These are phyloP conservation scores for Dichetophora obliterata DNA, from an alignment of 2,888 invertebrate genomes.

Conservation along the genomic window DNA sequence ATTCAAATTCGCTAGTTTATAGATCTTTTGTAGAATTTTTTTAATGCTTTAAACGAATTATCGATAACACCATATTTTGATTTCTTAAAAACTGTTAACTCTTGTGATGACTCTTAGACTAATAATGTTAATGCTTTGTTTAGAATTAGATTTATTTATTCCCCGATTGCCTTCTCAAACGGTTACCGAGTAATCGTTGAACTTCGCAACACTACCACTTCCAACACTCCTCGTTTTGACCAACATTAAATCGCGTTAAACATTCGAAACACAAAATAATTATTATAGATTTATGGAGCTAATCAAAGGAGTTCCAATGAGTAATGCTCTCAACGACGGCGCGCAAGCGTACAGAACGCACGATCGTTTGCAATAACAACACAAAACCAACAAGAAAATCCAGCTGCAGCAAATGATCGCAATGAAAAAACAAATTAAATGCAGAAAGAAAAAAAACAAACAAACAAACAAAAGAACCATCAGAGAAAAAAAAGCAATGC, in stretches of 20 bases:
- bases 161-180: no score
- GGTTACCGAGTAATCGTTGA: background rate
- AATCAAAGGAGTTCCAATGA: constrained; percentile 30
- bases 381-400: constrained; percentile 45
- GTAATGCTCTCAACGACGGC: constrained; percentile 23
- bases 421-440: constrained; percentile 25
- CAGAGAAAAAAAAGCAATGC: background rate
- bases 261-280: constrained; percentile 19
- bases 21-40: no score
- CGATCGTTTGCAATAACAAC: background rate
- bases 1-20: no score
- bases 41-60: no score
- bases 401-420: constrained; percentile 39
- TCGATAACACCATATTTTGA: no score
- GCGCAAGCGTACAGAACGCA: constrained; percentile 18
- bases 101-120: no score
- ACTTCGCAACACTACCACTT: background rate
- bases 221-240: background rate
- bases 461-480: background rate
- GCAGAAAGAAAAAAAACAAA: background rate
- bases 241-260: background rate
- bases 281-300: constrained; percentile 29
- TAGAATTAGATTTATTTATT: no score
- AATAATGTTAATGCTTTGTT: no score
- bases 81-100: no score